Evolutionary conservation across 2,797 vertebrate species (phyloP).

Genomic region (Amazona finschi): DNA sequence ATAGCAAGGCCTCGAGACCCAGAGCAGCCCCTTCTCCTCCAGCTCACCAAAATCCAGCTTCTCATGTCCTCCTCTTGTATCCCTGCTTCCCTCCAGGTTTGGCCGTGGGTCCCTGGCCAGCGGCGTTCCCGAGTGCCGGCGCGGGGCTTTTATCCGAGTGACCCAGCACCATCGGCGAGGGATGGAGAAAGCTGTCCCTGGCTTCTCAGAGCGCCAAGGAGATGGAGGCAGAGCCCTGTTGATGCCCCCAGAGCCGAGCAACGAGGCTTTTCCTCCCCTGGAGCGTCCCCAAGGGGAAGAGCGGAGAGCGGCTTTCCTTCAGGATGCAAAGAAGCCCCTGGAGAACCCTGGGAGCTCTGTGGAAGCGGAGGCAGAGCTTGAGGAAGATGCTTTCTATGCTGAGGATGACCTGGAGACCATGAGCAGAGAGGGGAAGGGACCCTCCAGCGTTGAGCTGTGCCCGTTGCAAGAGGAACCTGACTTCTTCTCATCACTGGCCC

Average conservation of each 20-base stretch:
- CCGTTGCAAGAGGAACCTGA: neutral
- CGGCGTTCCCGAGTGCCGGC: neutral
- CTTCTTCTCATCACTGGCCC: neutral
- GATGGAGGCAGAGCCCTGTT: constrained; percentile 15
- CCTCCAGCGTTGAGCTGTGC: neutral
- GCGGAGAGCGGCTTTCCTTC: neutral
- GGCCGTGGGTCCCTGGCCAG: neutral
- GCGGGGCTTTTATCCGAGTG: neutral
- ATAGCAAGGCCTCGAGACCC: rapidly evolving
- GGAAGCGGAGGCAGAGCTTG: neutral
- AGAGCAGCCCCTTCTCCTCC: neutral
- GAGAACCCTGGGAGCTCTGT: neutral
- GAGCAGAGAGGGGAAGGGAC: constrained; percentile 8
- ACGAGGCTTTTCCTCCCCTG: constrained; percentile 5
- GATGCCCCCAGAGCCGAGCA: neutral
- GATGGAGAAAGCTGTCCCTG: constrained; percentile 40
- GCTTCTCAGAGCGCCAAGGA: constrained; percentile 6
- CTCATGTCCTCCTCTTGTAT: neutral
- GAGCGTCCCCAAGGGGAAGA: constrained; percentile 24
- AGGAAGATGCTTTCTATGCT: neutral
- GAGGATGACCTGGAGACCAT: neutral
- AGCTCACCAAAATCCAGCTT: neutral
- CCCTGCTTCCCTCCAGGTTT: neutral
- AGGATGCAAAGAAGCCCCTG: neutral
- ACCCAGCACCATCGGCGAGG: neutral